Conservation (phyloP, 1,140 invertebrate species). For the Eriocheir sinensis region DNA sequence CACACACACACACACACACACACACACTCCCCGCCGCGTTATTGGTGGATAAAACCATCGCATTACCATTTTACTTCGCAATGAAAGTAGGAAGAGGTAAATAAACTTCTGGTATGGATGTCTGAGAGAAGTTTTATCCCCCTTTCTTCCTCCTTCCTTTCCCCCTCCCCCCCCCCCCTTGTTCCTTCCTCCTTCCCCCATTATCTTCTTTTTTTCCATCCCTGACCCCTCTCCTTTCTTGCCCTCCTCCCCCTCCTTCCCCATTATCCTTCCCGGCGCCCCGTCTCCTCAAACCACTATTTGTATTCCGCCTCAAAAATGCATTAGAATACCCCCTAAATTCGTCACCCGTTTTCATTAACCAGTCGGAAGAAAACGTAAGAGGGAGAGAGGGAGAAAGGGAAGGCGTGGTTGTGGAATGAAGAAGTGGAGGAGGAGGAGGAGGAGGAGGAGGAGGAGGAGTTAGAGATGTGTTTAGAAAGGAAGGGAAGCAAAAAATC, state of each 20-base stretch:
- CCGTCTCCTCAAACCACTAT: neutral
- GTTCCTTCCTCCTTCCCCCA: neutral
- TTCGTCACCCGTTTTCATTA: slow-evolving; percentile 52
- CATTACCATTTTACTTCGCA: slow-evolving; percentile 55
- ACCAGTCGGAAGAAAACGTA: neutral
- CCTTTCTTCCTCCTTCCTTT: neutral
- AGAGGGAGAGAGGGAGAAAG: neutral
- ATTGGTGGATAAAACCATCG: slow-evolving; percentile 56
- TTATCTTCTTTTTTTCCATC: too few species aligned
- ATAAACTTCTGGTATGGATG: slow-evolving; percentile 50
- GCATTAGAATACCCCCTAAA: slow-evolving; percentile 34
- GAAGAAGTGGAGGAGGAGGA: neutral
- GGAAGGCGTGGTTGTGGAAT: neutral
- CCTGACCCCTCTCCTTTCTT: neutral
- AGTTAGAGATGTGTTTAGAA: neutral
- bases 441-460: neutral
- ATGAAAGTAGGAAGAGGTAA: slow-evolving; percentile 56
- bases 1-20: slow-evolving; percentile 3
- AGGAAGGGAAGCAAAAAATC: neutral
- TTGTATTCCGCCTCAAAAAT: slow-evolving; percentile 44
- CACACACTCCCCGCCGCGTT: slow-evolving; percentile 46
- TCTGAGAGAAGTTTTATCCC: neutral
- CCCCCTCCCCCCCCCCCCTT: neutral
- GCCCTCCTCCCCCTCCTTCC: neutral
- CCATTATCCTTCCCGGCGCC: too few species aligned